Conservation (phyloP, 2,888 invertebrate genomes). For the Conops quadrifasciatus region DNA sequence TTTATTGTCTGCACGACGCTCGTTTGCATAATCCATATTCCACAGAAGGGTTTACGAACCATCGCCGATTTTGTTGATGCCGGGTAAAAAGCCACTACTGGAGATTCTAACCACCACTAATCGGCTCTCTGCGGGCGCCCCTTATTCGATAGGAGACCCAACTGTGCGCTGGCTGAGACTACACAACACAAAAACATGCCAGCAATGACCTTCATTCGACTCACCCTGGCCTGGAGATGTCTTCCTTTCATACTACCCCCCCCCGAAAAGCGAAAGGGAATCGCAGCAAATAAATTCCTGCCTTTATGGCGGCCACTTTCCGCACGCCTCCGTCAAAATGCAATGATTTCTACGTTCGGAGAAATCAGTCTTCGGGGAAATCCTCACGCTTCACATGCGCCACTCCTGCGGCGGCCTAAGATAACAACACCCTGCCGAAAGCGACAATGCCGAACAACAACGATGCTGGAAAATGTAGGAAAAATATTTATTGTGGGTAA, state of each 20-base stretch:
- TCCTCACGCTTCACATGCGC: constrained; percentile 16
- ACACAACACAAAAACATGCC: background rate
- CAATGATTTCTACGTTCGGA: background rate
- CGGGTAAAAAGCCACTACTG: background rate
- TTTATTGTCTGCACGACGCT: too few species aligned
- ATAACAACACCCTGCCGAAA: constrained; percentile 28
- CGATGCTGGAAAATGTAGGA: constrained; percentile 46
- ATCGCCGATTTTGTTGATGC: background rate
- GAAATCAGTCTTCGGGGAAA: constrained; percentile 21
- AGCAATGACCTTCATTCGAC: background rate
- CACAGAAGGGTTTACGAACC: background rate
- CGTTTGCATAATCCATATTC: too few species aligned
- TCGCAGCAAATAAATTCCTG: constrained; percentile 29
- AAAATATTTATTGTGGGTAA: constrained; percentile 56
- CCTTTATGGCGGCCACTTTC: constrained; percentile 18
- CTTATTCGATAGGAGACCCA: background rate
- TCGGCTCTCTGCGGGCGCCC: background rate
- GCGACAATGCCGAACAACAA: constrained; percentile 12
- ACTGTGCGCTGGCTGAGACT: background rate
- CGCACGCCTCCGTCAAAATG: constrained; percentile 28
- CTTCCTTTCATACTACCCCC: background rate
- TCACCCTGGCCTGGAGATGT: background rate
- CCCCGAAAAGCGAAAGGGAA: background rate
- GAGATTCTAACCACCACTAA: constrained; percentile 2
- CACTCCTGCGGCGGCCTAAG: constrained; percentile 9